These are phyloP conservation scores for Philopotamus ludificatus DNA, from an alignment of 1,140 invertebrate genomes.

Conservation along the genomic window DNA sequence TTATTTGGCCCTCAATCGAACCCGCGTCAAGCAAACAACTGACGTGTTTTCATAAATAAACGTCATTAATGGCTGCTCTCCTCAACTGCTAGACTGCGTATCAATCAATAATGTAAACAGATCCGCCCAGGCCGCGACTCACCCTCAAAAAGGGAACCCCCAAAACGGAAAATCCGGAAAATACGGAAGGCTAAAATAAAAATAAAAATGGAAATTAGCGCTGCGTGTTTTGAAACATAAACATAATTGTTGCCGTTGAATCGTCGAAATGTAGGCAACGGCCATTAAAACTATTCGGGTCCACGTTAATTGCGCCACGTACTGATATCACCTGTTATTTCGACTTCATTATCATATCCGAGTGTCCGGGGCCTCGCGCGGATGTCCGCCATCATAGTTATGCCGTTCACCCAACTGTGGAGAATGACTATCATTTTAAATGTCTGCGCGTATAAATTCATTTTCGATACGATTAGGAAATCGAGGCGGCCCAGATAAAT, in stretches of 20 bases:
- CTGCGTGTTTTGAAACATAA: too few species aligned
- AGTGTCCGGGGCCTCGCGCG: conserved; percentile 1
- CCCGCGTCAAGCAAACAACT: conserved; percentile 24
- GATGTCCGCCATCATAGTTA: conserved; percentile 8
- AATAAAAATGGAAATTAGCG: too few species aligned
- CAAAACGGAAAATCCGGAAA: too few species aligned
- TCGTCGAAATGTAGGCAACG: too few species aligned
- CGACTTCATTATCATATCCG: conserved; percentile 6
- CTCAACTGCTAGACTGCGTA: conserved; percentile 7
- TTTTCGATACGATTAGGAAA: too few species aligned
- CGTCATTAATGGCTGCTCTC: conserved; percentile 34
- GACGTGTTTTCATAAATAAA: conserved; percentile 36
- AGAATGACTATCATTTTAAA: too few species aligned
- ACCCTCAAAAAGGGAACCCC: too few species aligned
- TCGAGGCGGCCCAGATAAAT: too few species aligned
- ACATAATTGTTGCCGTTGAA: too few species aligned
- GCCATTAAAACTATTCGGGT: conserved; percentile 10
- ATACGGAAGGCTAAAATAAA: too few species aligned
- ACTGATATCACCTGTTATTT: conserved; percentile 15
- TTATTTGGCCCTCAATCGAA: conserved; percentile 6
- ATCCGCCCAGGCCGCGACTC: conserved; percentile 11
- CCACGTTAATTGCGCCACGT: neutral
- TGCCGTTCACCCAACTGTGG: neutral
- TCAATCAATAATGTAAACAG: conserved; percentile 34
- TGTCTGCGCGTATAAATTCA: too few species aligned